Evolutionary conservation across 1,140 invertebrate genomes (phyloP).

Genomic region (Eumaeus atala): DNA sequence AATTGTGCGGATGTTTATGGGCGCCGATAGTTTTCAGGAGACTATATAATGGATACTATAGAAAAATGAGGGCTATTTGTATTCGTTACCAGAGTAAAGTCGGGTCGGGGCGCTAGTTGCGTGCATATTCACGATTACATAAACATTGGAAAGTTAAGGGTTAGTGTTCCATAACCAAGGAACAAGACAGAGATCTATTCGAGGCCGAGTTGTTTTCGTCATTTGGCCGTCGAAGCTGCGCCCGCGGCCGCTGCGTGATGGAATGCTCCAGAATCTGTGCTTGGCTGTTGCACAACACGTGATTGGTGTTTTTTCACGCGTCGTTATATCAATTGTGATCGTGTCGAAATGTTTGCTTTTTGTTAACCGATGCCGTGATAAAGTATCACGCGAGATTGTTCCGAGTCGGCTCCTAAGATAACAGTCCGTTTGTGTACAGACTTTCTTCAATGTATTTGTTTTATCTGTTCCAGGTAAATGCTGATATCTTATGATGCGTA

Average conservation of each 20-base stretch:
- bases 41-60: no score
- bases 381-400: no score
- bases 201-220: slow-evolving; percentile 32
- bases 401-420: no score
- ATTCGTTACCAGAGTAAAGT: not conserved
- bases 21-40: no score
- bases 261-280: slow-evolving; percentile 36
- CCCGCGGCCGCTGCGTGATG: slow-evolving; percentile 38
- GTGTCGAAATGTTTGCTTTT: slow-evolving; percentile 16
- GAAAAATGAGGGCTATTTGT: no score
- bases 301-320: slow-evolving; percentile 24
- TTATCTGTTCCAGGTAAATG: no score
- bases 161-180: slow-evolving; percentile 17
- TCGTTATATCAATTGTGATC: slow-evolving; percentile 14
- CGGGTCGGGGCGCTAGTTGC: not conserved
- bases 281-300: slow-evolving; percentile 37
- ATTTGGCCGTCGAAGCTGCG: slow-evolving; percentile 35
- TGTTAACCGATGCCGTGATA: no score
- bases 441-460: no score
- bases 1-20: no score
- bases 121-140: not conserved
- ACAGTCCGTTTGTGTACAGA: no score
- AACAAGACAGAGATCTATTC: slow-evolving; percentile 24
- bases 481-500: no score
- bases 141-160: slow-evolving; percentile 3